Evolutionary conservation across 2,113 vertebrate species (phyloP).

Genomic region (Lipotes vexillifer): DNA sequence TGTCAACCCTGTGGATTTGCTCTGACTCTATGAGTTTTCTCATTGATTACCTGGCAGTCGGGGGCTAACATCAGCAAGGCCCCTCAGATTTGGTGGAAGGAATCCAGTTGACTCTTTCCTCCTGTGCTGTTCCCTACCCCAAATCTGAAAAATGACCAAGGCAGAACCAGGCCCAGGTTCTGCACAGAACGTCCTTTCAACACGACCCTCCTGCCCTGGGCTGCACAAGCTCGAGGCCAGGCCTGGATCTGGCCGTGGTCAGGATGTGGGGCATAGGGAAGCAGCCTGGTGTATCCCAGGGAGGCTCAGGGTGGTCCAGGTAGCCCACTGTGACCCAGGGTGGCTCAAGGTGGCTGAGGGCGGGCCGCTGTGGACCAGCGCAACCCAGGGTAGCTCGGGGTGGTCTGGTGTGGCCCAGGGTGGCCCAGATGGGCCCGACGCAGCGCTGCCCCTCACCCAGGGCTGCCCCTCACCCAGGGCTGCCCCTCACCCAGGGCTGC

Average conservation of each 20-base stretch:
- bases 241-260: neutral
- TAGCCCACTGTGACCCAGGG: too few species aligned
- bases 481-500: neutral
- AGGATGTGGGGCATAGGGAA: neutral
- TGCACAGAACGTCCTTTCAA: neutral
- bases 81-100: fast-evolving
- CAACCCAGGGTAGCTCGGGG: neutral
- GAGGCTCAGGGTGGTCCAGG: too few species aligned
- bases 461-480: neutral
- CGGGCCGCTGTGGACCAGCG: too few species aligned
- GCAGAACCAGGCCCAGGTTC: neutral
- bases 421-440: neutral
- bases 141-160: fast-evolving
- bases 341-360: too few species aligned
- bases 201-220: too few species aligned
- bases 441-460: too few species aligned
- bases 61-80: neutral
- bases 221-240: neutral
- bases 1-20: fast-evolving
- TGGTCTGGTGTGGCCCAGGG: neutral
- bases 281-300: neutral
- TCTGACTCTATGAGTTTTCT: neutral
- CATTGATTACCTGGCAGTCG: fast-evolving
- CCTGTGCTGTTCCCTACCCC: fast-evolving
- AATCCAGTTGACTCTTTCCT: neutral